Base-by-base conservation (phyloP, 35 echinoderm and acorn worm species). In the Patiria miniata region DNA sequence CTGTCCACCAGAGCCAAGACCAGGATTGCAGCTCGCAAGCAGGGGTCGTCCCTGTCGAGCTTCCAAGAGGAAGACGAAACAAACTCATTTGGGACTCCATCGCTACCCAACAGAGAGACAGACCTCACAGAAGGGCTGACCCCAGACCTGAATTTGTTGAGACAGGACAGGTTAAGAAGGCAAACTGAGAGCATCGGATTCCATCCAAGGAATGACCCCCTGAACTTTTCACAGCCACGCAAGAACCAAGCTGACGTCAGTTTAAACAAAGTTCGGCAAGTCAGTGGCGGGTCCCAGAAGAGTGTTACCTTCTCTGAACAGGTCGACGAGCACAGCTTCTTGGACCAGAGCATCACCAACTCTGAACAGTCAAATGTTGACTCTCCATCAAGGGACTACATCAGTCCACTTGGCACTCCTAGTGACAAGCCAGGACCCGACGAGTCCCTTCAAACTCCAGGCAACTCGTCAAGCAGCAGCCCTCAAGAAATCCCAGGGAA, bases 261-360 rank as follows among this genome's bases (percentile, higher is more conserved):
- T 30, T 26, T 26, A 26, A 73, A 23, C 26, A 73, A 73, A 34
- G 65, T 73, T 22, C 65, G 82, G 57, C 82, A 58, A 84, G 30
- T 37, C 53, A 91, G 89, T 85, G 68, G 68, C 32, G 89, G 93
- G 29, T 94, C 92, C 8, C 92, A 94, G 58, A 94, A 90, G 51
- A 89, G 86, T 77, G 93, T 94, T 10, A 86, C 93, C 1, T 94
- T 94, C 39, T 94, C 79, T 36, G 92, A 94, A 39, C 88, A 84
- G 15, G 54, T 83, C 3, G 87, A 90, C 28, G 73, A 94, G 77
- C 87, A 73, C 21, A 90, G 80, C 61, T 83, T 90, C 58, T 29
- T 56, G 77, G 40, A 83, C 52, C 40, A 65, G 15, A 60, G 37
- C 40, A 17, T 36, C 12, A 16, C 61, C n/a, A 65, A 26, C 39